Evolutionary conservation across 2,113 vertebrate species (phyloP).

Genomic region (Lasiurus cinereus): DNA sequence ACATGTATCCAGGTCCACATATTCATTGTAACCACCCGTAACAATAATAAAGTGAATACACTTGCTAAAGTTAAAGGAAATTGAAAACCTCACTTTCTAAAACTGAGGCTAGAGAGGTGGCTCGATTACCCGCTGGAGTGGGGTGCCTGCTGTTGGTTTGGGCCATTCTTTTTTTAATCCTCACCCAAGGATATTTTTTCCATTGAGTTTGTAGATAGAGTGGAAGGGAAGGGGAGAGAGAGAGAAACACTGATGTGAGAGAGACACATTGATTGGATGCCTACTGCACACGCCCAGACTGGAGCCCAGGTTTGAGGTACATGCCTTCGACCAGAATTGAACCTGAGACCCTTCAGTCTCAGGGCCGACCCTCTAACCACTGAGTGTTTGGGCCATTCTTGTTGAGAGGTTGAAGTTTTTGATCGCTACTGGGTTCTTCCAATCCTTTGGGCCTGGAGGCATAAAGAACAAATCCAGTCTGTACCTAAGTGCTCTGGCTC

Average conservation of each 20-base stretch:
- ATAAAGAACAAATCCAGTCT: not conserved
- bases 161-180: no score
- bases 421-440: not conserved
- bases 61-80: constrained; percentile 20
- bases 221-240: no score
- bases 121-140: not conserved
- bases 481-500: not conserved
- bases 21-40: not conserved
- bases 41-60: not conserved
- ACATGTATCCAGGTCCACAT: not conserved
- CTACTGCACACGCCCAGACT: no score
- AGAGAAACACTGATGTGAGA: no score
- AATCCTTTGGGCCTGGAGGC: not conserved
- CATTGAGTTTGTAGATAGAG: no score
- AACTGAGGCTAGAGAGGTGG: not conserved
- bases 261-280: no score
- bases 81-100: not conserved
- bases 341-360: no score
- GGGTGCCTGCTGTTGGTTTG: not conserved
- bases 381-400: no score
- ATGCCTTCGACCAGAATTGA: no score
- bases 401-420: not conserved
- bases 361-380: no score
- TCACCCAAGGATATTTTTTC: no score
- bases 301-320: no score